These are phyloP conservation scores for Limnephilus lunatus DNA, from an alignment of 2,888 invertebrate genomes.

Conservation along the genomic window DNA sequence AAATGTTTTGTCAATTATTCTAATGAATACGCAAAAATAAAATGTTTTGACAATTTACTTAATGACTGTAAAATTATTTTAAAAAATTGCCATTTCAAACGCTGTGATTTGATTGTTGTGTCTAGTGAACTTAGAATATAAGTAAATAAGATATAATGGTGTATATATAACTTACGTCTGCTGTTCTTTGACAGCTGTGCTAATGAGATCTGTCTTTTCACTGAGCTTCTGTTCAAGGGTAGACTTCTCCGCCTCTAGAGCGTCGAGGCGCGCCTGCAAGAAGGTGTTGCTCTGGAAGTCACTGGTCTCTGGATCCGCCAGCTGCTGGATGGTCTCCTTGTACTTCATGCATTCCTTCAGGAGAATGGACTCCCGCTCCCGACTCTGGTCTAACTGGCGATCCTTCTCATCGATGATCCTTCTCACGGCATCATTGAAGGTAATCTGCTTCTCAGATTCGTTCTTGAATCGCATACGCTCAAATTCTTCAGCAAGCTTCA, in stretches of 20 bases:
- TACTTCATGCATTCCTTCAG: constrained; percentile 82
- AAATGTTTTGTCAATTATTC: not conserved
- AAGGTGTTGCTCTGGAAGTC: constrained; percentile 72
- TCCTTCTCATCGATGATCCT: constrained; percentile 85
- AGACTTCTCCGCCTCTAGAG: constrained; percentile 50
- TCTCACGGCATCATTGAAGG: constrained; percentile 81
- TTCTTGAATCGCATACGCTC: constrained; percentile 71
- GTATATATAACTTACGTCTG: constrained; percentile 54
- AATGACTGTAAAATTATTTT: not conserved
- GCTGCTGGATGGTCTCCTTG: constrained; percentile 82
- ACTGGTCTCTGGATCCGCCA: constrained; percentile 82
- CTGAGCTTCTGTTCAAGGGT: constrained; percentile 53
- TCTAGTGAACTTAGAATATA: not conserved
- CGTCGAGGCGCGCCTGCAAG: constrained; percentile 48
- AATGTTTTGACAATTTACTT: not conserved
- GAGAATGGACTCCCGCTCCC: constrained; percentile 80
- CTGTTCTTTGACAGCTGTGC: constrained; percentile 41
- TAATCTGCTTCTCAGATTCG: constrained; percentile 78
- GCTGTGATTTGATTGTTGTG: too few relatives aligned
- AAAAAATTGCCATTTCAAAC: not conserved
- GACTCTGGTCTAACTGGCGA: constrained; percentile 80
- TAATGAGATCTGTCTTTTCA: constrained; percentile 3
- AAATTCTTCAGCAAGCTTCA: constrained; percentile 73
- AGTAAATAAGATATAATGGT: not conserved
- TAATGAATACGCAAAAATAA: not conserved